A percentile compares a stretch with the other conserved stretches of the same genome.
phyloP scores from a whole-genome alignment of 2,113 vertebrate species.

The Strigops habroptila region DNA sequence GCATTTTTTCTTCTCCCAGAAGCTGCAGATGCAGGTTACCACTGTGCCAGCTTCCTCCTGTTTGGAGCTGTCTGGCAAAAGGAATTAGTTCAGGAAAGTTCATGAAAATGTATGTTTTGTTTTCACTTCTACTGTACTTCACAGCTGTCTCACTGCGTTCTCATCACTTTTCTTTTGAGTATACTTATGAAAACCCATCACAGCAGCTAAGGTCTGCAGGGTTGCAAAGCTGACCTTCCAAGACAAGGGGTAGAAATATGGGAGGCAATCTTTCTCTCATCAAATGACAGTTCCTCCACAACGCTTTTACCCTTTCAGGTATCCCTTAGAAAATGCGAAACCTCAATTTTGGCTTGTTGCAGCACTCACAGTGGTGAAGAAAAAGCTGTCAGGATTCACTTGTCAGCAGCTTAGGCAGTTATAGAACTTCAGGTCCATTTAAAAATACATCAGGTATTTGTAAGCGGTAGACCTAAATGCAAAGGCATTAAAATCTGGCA shows the following conservation, averaged over 20 bases:
- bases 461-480: background rate
- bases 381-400: background rate
- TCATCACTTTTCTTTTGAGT: background rate
- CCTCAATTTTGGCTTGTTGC: background rate
- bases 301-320: background rate
- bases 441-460: background rate
- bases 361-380: background rate
- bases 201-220: background rate
- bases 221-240: background rate
- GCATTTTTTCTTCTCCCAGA: slow-evolving; percentile 30
- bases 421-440: background rate
- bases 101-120: background rate
- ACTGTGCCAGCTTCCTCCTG: slow-evolving; percentile 10
- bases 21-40: slow-evolving; percentile 34
- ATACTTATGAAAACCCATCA: background rate
- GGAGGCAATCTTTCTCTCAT: background rate
- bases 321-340: background rate
- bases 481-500: background rate
- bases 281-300: background rate
- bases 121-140: background rate
- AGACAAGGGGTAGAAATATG: background rate
- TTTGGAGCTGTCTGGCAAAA: slow-evolving; percentile 23
- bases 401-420: background rate
- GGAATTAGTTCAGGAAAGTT: slow-evolving; percentile 14
- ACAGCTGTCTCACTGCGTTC: background rate